Percentiles rank a stretch among this genome's conserved stretches.
These are phyloP conservation scores for Platyscapa corneri DNA, from an alignment of 1,140 invertebrate species.

Conservation along the genomic window DNA sequence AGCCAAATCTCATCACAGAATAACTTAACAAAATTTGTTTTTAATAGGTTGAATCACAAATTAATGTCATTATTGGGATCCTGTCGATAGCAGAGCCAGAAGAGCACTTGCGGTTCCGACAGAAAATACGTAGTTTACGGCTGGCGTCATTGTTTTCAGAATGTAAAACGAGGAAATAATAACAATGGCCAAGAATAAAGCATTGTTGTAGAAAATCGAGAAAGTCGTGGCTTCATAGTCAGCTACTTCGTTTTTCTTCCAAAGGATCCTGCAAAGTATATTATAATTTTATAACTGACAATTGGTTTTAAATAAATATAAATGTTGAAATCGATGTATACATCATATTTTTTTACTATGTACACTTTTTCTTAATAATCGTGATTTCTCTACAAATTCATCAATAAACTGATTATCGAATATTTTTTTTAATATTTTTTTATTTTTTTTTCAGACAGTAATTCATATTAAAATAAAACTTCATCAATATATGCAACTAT, in stretches of 20 bases:
- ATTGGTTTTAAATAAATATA: not conserved
- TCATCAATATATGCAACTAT: not conserved
- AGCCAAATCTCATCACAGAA: conserved; percentile 27
- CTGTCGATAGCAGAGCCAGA: conserved; percentile 93
- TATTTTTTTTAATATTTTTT: too few species aligned
- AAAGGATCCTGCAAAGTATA: conserved; percentile 83
- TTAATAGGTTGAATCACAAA: conserved; percentile 11
- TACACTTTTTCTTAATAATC: too few species aligned
- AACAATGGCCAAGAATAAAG: conserved; percentile 95
- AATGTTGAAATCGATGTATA: too few species aligned
- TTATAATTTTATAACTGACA: conserved; percentile 36
- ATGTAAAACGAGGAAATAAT: conserved; percentile 96
- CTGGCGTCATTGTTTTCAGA: conserved; percentile 91
- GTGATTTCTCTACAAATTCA: too few species aligned
- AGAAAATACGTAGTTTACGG: conserved; percentile 94
- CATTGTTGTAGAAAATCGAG: conserved; percentile 99
- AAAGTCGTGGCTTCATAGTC: conserved; percentile 99
- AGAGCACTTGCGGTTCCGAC: conserved; percentile 89
- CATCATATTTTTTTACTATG: too few species aligned
- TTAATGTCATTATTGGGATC: conserved; percentile 70
- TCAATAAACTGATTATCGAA: too few species aligned
- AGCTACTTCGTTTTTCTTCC: conserved; percentile 99
- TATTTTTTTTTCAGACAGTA: too few species aligned
- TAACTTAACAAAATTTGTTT: conserved; percentile 46
- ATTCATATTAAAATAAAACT: too few species aligned